Evolutionary conservation across 2,797 vertebrate species (phyloP), one percentile per base, ranked within the genome.

Genomic region (Mormyrops boulengeri): DNA sequence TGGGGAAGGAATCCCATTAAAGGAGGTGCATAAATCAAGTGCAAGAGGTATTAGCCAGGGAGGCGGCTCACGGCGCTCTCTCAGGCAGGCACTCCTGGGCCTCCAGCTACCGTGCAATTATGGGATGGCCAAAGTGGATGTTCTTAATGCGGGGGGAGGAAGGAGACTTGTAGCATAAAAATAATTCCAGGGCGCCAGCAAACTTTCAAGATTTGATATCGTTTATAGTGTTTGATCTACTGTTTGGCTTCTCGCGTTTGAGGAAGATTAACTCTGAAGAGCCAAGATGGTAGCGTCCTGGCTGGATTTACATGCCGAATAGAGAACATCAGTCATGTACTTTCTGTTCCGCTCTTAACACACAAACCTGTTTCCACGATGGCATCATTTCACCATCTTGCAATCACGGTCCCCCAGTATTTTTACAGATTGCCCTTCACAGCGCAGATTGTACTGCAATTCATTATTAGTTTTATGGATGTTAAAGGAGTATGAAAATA

Each of bases 1-100:
- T 82, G 91, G 84, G 89, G 89, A 85, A 88, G 19, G 92, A 92
- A 91, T 92, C 86, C 87, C 62, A 87, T 91, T 91, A 55, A 92
- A 91, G 89, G 47, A 86, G 52, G 90, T 91, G 30, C 41, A 44
- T 77, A 50, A 52, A 82, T 82, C 77, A 82, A 82, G 41, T 82
- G 77, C 38, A 82, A 8, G 77, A 82, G 73, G 34, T 80, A n/a
- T 82, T 82, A 82, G 41, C 41, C 41, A 11, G 41, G 6, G 38
- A 47, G 77, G 41, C 7, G 12, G 41, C 77, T 22, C 19, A 1
- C 77, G 19, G 77, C 8, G 1, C 41, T 9, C 73, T 80, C 77
- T 47, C 17, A 82, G 19, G 7, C 77, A 47, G 41, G 77, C 38
- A 47, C 41, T 82, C 77, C 77, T 47, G 77, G 77, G 3, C 19